Evolutionary conservation across 2,888 invertebrate species (phyloP), one percentile per base, ranked within the genome.

Genomic region (Mylabris sibirica): DNA sequence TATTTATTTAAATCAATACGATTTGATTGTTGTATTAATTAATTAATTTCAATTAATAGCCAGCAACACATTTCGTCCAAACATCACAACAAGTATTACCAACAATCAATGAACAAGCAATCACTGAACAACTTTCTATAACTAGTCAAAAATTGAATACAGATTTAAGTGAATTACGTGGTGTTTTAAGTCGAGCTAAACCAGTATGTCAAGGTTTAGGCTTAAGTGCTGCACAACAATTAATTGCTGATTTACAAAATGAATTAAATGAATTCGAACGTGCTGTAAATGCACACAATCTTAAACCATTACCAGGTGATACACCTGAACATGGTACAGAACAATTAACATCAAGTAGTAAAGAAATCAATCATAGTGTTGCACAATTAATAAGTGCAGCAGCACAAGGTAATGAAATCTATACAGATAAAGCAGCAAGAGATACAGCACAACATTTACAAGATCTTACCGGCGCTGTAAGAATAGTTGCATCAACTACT

Each of bases 301-400:
- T 98, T 53, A 87, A 90, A 69, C 96, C 97, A 0, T 85, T 97
- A 74, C 97, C 97, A 0, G 96, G 95, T 59, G 84, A 85, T 73
- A 81, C 82, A 3, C 72, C 87, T 2, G 91, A 91, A 81, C 84
- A 86, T 49, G 88, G 90, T 49, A 87, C 89, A 26, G 83, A 88
- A 72, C 87, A 88, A 77, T 83, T 92, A 44, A 89, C 89, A 14
- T 83, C 87, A 30, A 88, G 89, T 60, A 89, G 89, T 64, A 96
- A 96, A 82, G 89, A 91, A 59, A 94, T 96, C 0, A 94, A 93
- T 64, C 92, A 94, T 62, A 90, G 92, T 49, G 90, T 97, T 78
- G 94, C 97, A 4, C 94, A 95, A 81, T 86, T 98, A 67, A 88
- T 97, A 64, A 94, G 95, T 17, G 95, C 95, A 0, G 94, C 95